Conservation (phyloP, 2,888 invertebrate species). For the Metallyticus violacea region DNA sequence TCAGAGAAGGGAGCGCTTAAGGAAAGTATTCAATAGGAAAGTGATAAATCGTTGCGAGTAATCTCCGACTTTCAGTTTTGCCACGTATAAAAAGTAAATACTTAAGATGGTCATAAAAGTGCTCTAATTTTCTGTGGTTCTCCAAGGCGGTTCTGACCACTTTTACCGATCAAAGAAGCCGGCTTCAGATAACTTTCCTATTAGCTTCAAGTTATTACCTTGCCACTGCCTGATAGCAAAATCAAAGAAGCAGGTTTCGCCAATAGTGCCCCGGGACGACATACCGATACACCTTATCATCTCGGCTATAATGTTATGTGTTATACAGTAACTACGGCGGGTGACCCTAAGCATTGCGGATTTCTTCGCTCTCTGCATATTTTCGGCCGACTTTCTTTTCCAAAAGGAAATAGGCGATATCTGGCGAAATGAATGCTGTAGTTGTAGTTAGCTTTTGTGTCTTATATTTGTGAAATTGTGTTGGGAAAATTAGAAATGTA, state of each 20-base stretch:
- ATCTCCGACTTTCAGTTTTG: neutral
- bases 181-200: neutral
- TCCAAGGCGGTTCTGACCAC: neutral
- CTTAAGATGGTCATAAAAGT: neutral
- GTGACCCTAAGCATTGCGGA: neutral
- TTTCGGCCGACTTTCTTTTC: neutral
- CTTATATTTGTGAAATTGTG: too few relatives aligned
- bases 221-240: neutral
- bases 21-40: neutral
- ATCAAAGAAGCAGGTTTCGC: neutral
- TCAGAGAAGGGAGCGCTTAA: neutral
- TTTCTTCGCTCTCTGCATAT: neutral
- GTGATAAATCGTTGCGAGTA: neutral
- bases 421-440: too few relatives aligned
- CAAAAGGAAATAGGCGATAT: too few relatives aligned
- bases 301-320: neutral
- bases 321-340: neutral
- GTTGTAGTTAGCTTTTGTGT: too few relatives aligned
- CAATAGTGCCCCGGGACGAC: neutral
- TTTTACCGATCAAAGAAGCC: neutral
- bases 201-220: neutral
- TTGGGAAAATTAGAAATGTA: too few relatives aligned
- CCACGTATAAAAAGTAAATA: neutral
- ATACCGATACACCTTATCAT: neutral
- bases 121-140: neutral